Evolutionary conservation across 2,113 vertebrate species (phyloP).

Genomic region (Corythaixoides concolor): DNA sequence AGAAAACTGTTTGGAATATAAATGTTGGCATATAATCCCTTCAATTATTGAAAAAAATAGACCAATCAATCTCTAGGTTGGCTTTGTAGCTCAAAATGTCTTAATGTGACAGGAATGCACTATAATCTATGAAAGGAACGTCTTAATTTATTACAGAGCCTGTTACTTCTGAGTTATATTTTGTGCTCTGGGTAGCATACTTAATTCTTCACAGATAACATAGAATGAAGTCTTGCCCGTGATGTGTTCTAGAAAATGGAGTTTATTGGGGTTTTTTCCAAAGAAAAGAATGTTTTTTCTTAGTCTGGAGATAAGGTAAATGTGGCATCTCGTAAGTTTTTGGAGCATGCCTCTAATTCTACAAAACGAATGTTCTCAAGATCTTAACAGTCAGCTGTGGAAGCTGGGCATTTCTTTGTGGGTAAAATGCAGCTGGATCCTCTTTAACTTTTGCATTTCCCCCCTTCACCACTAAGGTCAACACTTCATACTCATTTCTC

Average conservation of each 20-base stretch:
- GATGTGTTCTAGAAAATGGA: not conserved
- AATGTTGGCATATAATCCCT: not conserved
- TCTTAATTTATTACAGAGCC: constrained; percentile 67
- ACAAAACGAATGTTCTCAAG: not conserved
- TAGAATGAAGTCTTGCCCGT: not conserved
- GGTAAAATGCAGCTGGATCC: not conserved
- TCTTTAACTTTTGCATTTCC: not conserved
- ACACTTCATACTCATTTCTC: not conserved
- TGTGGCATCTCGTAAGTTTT: not conserved
- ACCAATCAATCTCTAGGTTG: not conserved
- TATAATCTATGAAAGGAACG: not conserved
- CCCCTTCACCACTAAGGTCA: not conserved
- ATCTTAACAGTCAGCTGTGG: not conserved
- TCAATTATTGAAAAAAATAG: constrained; percentile 44
- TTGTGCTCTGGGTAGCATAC: constrained; percentile 28
- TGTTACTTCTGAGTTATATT: constrained; percentile 62
- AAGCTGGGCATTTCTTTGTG: not conserved
- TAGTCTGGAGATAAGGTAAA: not conserved
- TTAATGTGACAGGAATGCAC: constrained; percentile 36
- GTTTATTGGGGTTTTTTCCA: not conserved
- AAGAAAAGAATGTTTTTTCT: not conserved
- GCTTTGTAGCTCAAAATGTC: constrained; percentile 29
- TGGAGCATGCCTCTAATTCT: not conserved
- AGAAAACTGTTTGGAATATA: constrained; percentile 11
- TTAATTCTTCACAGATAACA: constrained; percentile 44